Conservation (phyloP, 1,140 invertebrate species). For the Cryptotermes secundus region DNA sequence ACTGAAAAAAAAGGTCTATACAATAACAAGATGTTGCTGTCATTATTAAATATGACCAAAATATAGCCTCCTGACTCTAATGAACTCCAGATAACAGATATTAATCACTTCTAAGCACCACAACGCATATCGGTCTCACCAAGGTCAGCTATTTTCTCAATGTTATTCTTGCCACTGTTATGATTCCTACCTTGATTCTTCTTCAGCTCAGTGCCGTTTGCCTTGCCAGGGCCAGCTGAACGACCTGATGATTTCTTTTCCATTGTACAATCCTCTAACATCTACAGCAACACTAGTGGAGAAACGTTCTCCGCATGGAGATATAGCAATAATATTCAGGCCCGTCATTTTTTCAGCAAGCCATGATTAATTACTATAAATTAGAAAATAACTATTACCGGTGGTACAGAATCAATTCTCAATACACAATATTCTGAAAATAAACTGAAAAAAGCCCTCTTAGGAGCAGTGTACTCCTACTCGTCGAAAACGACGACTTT, state of each 20-base stretch:
- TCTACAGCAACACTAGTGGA: slow-evolving; percentile 49
- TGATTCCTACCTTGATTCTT: slow-evolving; percentile 64
- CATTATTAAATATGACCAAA: not conserved
- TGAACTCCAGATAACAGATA: not conserved
- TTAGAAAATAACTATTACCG: slow-evolving; percentile 51
- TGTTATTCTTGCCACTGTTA: not conserved
- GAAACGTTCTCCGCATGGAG: slow-evolving; percentile 68
- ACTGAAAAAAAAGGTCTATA: too few species aligned
- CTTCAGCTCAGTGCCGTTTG: slow-evolving; percentile 62
- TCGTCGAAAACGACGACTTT: slow-evolving; percentile 31
- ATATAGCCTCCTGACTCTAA: not conserved
- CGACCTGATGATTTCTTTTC: slow-evolving; percentile 69
- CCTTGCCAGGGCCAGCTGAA: slow-evolving; percentile 60
- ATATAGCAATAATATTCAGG: slow-evolving; percentile 60
- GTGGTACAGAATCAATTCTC: not conserved
- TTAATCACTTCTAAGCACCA: not conserved
- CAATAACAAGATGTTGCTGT: too few species aligned
- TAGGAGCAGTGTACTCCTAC: slow-evolving; percentile 31
- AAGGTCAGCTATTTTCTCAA: not conserved
- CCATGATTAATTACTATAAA: slow-evolving; percentile 66
- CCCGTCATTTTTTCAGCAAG: slow-evolving; percentile 74
- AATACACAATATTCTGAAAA: not conserved
- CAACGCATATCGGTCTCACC: not conserved
- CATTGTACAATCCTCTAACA: slow-evolving; percentile 59
- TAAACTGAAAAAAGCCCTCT: slow-evolving; percentile 15